These are phyloP conservation scores for Orchesella flavescens DNA, from an alignment of 2,888 invertebrate genomes.

Conservation along the genomic window DNA sequence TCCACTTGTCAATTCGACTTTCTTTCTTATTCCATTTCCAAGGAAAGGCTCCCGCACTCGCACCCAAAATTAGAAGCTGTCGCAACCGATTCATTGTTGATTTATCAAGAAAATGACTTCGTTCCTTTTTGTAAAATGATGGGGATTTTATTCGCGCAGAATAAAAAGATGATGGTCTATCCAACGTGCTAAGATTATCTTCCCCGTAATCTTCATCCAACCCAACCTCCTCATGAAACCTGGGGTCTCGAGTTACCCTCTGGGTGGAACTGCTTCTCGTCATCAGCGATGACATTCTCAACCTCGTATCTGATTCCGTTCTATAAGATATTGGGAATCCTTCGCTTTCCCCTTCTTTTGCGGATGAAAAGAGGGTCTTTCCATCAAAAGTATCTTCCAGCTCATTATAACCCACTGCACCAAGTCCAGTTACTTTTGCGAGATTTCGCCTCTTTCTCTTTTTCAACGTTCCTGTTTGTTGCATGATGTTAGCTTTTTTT, in stretches of 20 bases:
- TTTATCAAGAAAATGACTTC: constrained; percentile 25
- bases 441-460: constrained; percentile 47
- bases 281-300: background rate
- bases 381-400: constrained; percentile 2
- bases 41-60: constrained; percentile 37
- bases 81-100: constrained; percentile 21
- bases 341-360: background rate
- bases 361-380: background rate
- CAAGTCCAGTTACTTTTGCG: constrained; percentile 41
- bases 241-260: constrained; percentile 33
- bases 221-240: constrained; percentile 3
- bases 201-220: background rate
- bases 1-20: constrained; percentile 42
- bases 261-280: no score
- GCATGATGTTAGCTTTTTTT: constrained; percentile 36
- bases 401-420: constrained; percentile 31
- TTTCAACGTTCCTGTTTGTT: constrained; percentile 49
- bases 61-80: constrained; percentile 42
- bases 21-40: constrained; percentile 55
- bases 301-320: background rate
- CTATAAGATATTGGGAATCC: background rate
- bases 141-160: background rate
- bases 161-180: background rate
- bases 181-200: background rate
- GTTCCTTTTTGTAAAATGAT: background rate